phyloP scores from a whole-genome alignment of 2,113 vertebrate genomes.

The Sterrhoptilus dennistouni region DNA sequence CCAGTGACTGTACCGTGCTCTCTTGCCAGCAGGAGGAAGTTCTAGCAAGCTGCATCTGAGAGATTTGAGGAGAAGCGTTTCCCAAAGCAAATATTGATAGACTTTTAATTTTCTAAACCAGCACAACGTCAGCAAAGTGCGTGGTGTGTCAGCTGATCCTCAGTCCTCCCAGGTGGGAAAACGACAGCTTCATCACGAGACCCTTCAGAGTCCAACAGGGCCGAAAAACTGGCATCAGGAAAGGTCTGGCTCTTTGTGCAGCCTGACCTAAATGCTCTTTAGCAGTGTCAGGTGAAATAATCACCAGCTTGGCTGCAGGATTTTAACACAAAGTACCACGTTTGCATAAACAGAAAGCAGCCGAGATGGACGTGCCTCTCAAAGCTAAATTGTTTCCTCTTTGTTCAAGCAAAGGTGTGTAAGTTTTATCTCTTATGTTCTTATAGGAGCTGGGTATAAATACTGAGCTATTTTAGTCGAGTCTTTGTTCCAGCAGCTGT shows the following conservation, averaged over 20 bases:
- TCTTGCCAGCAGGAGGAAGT: neutral
- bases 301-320: neutral
- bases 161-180: neutral
- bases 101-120: neutral
- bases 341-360: neutral
- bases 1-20: neutral
- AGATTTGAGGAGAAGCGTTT: neutral
- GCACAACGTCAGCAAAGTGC: neutral
- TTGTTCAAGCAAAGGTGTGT: neutral
- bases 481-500: neutral
- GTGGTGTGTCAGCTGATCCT: neutral
- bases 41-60: neutral
- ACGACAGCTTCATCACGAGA: neutral
- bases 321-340: neutral
- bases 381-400: neutral
- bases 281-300: constrained; percentile 11
- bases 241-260: neutral
- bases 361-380: neutral
- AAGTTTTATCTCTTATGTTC: neutral
- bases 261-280: constrained; percentile 7
- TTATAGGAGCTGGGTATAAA: neutral
- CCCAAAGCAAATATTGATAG: neutral
- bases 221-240: neutral
- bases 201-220: neutral
- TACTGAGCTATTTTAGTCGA: neutral